These are phyloP conservation scores for Monopis laevigella DNA, from an alignment of 2,888 invertebrate species.

Conservation along the genomic window DNA sequence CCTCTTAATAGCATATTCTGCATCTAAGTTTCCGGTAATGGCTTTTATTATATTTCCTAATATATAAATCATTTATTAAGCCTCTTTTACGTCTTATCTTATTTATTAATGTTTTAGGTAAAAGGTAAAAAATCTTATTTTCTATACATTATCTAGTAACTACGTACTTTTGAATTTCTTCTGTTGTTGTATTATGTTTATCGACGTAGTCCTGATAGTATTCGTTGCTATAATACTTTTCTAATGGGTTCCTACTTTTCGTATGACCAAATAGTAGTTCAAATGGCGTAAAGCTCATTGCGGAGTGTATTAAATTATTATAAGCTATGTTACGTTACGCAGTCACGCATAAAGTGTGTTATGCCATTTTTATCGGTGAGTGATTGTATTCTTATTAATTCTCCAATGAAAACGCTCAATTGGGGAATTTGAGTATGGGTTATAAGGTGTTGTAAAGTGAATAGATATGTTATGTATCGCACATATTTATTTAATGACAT, in stretches of 20 bases:
- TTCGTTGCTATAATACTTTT: slow-evolving; percentile 2
- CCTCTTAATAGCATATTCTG: neutral
- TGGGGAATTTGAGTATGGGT: too few species aligned
- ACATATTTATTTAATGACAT: too few species aligned
- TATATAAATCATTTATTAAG: neutral
- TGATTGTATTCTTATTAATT: too few species aligned
- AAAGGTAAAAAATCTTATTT: slow-evolving; percentile 2
- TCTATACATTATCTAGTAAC: too few species aligned
- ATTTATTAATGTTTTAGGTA: neutral
- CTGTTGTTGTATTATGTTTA: slow-evolving; percentile 2
- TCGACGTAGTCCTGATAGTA: slow-evolving; percentile 13
- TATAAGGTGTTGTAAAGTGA: too few species aligned
- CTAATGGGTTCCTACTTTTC: slow-evolving; percentile 6
- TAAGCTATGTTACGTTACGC: too few species aligned
- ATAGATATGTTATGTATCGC: too few species aligned
- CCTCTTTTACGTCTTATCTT: neutral
- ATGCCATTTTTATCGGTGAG: too few species aligned
- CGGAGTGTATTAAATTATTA: too few species aligned
- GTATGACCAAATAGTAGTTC: slow-evolving; percentile 12
- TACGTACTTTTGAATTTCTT: slow-evolving; percentile 9
- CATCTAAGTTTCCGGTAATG: slow-evolving; percentile 5
- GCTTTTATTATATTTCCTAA: slow-evolving; percentile 5
- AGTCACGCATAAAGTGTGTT: too few species aligned
- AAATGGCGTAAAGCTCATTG: too few species aligned
- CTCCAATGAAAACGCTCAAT: too few species aligned